Evolutionary conservation across 2,888 invertebrate species (phyloP).

Genomic region (Acleris literana): DNA sequence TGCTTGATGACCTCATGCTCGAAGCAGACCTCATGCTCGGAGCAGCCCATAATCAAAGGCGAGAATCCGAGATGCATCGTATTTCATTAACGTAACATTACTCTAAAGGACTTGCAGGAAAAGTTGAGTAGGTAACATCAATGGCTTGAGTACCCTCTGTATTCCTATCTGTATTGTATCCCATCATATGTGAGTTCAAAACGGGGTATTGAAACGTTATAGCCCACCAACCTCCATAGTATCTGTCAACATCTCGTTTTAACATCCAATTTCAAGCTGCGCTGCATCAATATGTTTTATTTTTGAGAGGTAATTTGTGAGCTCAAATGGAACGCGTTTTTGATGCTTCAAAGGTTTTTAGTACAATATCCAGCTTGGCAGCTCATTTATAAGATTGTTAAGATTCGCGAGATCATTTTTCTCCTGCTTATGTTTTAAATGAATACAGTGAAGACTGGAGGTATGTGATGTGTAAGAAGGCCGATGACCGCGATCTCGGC

Average conservation of each 20-base stretch:
- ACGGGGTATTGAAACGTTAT: constrained; percentile 45
- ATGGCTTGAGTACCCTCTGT: constrained; percentile 21
- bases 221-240: constrained; percentile 45
- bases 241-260: constrained; percentile 41
- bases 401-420: constrained; percentile 53
- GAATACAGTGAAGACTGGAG: constrained; percentile 47
- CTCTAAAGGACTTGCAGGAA: constrained; percentile 21
- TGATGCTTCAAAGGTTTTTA: constrained; percentile 15
- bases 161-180: constrained; percentile 20
- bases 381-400: constrained; percentile 58
- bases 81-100: constrained; percentile 29
- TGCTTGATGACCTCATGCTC: constrained; percentile 23
- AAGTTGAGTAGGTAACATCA: constrained; percentile 31
- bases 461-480: constrained; percentile 58
- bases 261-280: constrained; percentile 42
- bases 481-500: constrained; percentile 71
- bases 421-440: constrained; percentile 62
- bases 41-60: constrained; percentile 26
- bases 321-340: constrained; percentile 18
- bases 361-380: constrained; percentile 41
- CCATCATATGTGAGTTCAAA: constrained; percentile 39
- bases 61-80: constrained; percentile 31
- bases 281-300: constrained; percentile 37
- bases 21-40: constrained; percentile 28
- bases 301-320: constrained; percentile 25